Evolutionary conservation across 2,888 invertebrate genomes (phyloP).

Genomic region (Andrena flavipes): DNA sequence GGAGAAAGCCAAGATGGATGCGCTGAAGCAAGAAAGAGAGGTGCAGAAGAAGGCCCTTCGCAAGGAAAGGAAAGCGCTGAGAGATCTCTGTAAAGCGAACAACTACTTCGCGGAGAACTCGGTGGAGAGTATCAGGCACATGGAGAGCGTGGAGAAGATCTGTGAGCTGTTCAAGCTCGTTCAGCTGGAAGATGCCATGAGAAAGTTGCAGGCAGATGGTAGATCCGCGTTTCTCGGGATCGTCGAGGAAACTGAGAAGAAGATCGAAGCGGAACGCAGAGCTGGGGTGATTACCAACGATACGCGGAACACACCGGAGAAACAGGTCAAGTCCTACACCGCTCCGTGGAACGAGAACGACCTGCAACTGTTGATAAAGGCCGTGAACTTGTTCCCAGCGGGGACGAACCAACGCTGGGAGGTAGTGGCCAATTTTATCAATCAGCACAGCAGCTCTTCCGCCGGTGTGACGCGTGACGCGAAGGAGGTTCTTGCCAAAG

Average conservation of each 20-base stretch:
- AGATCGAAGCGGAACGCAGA: conserved; percentile 91
- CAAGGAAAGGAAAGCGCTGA: conserved; percentile 92
- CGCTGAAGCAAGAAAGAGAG: conserved; percentile 94
- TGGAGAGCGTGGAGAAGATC: conserved; percentile 96
- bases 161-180: conserved; percentile 91
- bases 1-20: conserved; percentile 93
- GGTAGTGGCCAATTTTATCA: conserved; percentile 97
- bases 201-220: conserved; percentile 88
- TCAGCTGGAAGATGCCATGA: conserved; percentile 92
- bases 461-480: conserved; percentile 90
- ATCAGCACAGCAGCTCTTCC: conserved; percentile 90
- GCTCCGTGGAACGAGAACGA: conserved; percentile 94
- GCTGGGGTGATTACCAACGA: conserved; percentile 82
- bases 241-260: conserved; percentile 90
- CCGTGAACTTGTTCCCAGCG: conserved; percentile 98
- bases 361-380: conserved; percentile 96
- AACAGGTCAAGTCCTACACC: conserved; percentile 76
- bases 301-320: conserved; percentile 75
- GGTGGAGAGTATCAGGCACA: conserved; percentile 91
- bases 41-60: conserved; percentile 93
- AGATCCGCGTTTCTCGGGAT: conserved; percentile 89
- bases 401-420: conserved; percentile 97
- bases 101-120: conserved; percentile 91
- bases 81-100: conserved; percentile 92
- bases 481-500: conserved; percentile 97